These are phyloP conservation scores for Therioaphis trifolii DNA, from an alignment of 2,888 invertebrate genomes.

Conservation along the genomic window DNA sequence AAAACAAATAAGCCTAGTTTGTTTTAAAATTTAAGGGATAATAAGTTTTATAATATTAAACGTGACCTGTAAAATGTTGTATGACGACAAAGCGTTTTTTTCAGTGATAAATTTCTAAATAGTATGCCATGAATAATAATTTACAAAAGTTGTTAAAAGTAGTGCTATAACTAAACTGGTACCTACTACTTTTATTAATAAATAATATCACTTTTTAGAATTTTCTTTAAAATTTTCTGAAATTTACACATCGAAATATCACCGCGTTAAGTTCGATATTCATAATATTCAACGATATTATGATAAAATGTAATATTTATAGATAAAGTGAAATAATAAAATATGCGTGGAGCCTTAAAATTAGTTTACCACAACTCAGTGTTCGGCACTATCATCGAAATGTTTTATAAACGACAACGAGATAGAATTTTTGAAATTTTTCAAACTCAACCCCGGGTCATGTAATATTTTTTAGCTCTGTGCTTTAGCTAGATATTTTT, in stretches of 20 bases:
- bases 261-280: too few relatives aligned
- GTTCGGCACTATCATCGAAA: not conserved
- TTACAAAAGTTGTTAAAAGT: not conserved
- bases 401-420: not conserved
- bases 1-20: conserved; percentile 22
- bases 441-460: not conserved
- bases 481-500: not conserved
- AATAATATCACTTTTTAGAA: too few relatives aligned
- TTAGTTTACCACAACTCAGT: not conserved
- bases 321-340: conserved; percentile 1
- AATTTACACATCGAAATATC: too few relatives aligned
- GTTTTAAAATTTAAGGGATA: conserved; percentile 21
- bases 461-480: not conserved
- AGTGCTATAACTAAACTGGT: not conserved
- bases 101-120: not conserved
- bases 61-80: conserved; percentile 10
- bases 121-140: not conserved
- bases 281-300: not conserved
- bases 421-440: not conserved
- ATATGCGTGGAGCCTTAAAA: not conserved
- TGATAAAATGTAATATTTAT: conserved; percentile 1
- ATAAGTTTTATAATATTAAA: conserved; percentile 35
- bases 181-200: not conserved
- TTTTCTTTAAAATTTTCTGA: too few relatives aligned
- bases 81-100: not conserved